Conservation (phyloP, 1,140 invertebrate genomes). For the Formica selysi region DNA sequence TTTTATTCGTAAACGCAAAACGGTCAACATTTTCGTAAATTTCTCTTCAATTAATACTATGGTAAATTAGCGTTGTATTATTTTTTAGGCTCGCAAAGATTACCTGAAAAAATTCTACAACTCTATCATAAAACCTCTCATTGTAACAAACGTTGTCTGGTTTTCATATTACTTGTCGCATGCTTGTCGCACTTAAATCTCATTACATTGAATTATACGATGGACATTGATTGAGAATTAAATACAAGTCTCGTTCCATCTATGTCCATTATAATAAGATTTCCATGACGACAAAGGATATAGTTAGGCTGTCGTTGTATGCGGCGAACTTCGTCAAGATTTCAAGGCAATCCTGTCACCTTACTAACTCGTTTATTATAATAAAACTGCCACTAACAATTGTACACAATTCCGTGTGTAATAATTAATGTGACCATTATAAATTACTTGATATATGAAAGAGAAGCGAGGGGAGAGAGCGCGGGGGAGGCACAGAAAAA, state of each 20-base stretch:
- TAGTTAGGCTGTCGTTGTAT: conserved; percentile 1
- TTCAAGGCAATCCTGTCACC: conserved; percentile 18
- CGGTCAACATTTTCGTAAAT: not conserved
- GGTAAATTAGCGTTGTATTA: not conserved
- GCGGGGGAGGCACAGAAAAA: no score
- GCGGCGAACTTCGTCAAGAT: not conserved
- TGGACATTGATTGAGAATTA: conserved; percentile 23
- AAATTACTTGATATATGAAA: not conserved
- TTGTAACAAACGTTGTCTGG: not conserved
- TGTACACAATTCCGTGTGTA: not conserved
- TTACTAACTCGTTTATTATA: conserved; percentile 7
- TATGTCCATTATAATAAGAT: conserved; percentile 1
- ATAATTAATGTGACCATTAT: not conserved
- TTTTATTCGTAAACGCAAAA: not conserved
- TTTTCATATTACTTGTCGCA: not conserved
- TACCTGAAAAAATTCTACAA: not conserved
- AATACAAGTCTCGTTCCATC: conserved; percentile 21
- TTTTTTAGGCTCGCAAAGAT: not conserved
- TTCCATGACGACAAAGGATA: conserved; percentile 9
- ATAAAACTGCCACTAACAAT: not conserved
- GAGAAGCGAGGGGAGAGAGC: no score
- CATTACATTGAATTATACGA: conserved; percentile 20
- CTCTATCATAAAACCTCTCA: conserved; percentile 2
- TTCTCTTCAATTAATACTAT: not conserved
- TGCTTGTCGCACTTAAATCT: conserved; percentile 3